Base-by-base conservation (phyloP, 2,797 vertebrate species). In the Gymnoscopelus microlampas region DNA sequence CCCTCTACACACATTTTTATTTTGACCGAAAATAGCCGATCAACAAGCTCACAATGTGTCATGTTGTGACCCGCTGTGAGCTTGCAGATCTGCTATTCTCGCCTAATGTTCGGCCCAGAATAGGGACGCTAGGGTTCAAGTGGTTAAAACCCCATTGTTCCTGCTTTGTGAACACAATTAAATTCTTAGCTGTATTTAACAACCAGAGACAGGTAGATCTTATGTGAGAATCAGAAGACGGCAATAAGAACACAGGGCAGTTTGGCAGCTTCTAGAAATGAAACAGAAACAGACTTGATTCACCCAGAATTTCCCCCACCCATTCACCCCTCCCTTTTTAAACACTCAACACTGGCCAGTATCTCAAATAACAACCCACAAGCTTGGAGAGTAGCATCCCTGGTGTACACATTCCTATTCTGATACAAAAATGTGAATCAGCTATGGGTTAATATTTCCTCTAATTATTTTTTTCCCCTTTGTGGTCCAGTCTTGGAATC, bases 201-300 rank as follows among this genome's bases (percentile, higher is more conserved):
- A 32, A 67, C 79, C 73, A 66, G 50, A 61, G 80, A 79, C 67
- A 68, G 70, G 50, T 53, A 74, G 71, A 70, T 62, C 71, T 77
- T 75, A 86, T n/a, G 24, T 76, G 72, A 60, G 83, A 80, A 82
- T 77, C 66, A 74, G 77, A 80, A 73, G 73, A 86, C 77, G 32
- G 73, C 77, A 73, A 67, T 74, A 86, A 87, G 71, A 91, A 90
- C 86, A 77, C 56, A 78, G 87, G 89, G 90, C 89, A 91, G 86
- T 93, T 92, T 93, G 92, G 92, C 91, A 94, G 91, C 90, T 91
- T 92, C 87, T 88, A 83, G 78, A 89, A 88, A 64, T 74, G 87
- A 91, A 93, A 91, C 82, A 81, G 71, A 87, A 85, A 87, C 65
- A 47, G 74, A 85, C 76, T 77, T 78, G 74, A 85, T 53, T 47